phyloP scores from a whole-genome alignment of 2,797 vertebrate species.

The Danio aesculapii region DNA sequence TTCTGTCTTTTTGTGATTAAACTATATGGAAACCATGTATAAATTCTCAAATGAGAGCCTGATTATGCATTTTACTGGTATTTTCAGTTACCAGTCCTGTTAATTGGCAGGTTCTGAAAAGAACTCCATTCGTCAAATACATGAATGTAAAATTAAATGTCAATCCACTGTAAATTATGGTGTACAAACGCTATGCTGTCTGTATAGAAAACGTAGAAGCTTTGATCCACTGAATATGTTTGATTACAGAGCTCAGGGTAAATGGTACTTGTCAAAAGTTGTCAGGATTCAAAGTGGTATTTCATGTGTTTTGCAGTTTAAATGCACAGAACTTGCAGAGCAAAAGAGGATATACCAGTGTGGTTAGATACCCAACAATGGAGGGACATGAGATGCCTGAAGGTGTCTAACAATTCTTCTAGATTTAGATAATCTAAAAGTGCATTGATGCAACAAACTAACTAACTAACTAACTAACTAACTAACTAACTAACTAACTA shows the following conservation, averaged over 20 bases:
- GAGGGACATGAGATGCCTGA: too few relatives aligned
- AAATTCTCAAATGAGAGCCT: background rate
- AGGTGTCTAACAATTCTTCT: background rate
- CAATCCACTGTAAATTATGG: background rate
- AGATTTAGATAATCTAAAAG: background rate
- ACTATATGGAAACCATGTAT: background rate
- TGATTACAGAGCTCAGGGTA: background rate
- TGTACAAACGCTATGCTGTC: background rate
- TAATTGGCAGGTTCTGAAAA: background rate
- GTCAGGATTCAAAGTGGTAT: background rate
- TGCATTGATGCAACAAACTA: too few relatives aligned
- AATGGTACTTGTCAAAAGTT: background rate
- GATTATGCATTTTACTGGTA: background rate
- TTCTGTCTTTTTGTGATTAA: background rate
- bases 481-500: too few relatives aligned
- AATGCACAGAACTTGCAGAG: background rate
- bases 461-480: too few relatives aligned
- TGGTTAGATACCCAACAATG: background rate
- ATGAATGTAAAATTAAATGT: slow-evolving; percentile 6
- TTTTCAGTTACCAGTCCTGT: background rate
- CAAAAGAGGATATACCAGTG: background rate
- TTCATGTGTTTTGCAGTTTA: background rate
- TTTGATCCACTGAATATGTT: background rate
- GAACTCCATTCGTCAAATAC: background rate
- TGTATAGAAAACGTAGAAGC: background rate